phyloP scores from a whole-genome alignment of 2,113 vertebrate genomes.

The Hiodon tergisus region DNA sequence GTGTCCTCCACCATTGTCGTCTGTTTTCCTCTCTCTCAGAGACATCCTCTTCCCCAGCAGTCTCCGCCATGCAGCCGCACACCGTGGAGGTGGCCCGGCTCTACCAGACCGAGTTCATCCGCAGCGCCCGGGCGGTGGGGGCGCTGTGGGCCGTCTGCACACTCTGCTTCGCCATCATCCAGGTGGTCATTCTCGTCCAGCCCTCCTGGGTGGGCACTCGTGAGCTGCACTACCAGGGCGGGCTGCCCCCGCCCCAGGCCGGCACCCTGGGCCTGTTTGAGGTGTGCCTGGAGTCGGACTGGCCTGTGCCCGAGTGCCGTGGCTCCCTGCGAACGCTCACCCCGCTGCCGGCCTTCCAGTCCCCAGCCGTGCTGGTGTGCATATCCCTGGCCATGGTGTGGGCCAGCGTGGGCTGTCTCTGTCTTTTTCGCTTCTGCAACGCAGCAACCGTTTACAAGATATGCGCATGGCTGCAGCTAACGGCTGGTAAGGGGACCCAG shows the following conservation, averaged over 20 bases:
- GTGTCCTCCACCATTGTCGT: background rate
- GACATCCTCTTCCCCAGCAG: background rate
- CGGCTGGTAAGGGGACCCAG: slow-evolving; percentile 55
- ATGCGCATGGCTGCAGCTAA: slow-evolving; percentile 76
- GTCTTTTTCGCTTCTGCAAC: slow-evolving; percentile 71
- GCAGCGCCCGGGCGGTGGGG: slow-evolving; percentile 67
- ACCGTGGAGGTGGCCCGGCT: slow-evolving; percentile 60
- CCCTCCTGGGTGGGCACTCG: slow-evolving; percentile 69
- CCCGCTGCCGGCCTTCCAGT: slow-evolving; percentile 72
- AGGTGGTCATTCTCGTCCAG: slow-evolving; percentile 73
- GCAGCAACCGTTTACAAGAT: slow-evolving; percentile 74
- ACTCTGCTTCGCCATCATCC: slow-evolving; percentile 70
- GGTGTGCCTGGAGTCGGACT: slow-evolving; percentile 67
- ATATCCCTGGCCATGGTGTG: slow-evolving; percentile 68
- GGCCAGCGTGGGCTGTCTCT: slow-evolving; percentile 66
- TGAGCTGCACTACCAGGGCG: slow-evolving; percentile 35
- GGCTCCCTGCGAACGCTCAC: slow-evolving; percentile 63
- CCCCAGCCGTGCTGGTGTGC: slow-evolving; percentile 67
- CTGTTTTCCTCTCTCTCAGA: too few relatives aligned
- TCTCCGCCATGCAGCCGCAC: slow-evolving; percentile 45
- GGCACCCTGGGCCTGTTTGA: slow-evolving; percentile 72
- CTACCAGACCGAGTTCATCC: slow-evolving; percentile 74
- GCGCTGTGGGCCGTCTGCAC: slow-evolving; percentile 72
- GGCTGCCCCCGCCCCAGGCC: slow-evolving; percentile 32
- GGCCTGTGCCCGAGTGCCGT: slow-evolving; percentile 62